phyloP scores from a whole-genome alignment of 1,140 invertebrate species.

The Chymomyza costata region DNA sequence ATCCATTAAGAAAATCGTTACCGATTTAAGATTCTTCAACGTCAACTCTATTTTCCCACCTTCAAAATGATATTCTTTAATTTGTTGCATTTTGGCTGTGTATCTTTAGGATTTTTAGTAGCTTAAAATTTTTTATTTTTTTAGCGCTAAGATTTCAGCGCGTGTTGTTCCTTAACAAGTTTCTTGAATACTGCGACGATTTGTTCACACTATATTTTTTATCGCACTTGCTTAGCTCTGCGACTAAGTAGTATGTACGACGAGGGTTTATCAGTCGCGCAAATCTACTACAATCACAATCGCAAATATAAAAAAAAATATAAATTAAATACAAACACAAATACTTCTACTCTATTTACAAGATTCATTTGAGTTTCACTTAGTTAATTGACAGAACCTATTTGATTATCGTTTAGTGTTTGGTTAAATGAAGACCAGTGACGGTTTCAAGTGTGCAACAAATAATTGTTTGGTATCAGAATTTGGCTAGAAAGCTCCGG shows the following conservation, averaged over 20 bases:
- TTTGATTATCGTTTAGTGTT: conserved; percentile 16
- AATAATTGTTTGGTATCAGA: too few species aligned
- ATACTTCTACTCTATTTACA: conserved; percentile 58
- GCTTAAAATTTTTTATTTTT: not conserved
- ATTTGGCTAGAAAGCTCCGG: too few species aligned
- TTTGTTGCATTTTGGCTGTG: conserved; percentile 46
- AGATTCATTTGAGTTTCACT: conserved; percentile 34
- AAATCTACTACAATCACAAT: conserved; percentile 35
- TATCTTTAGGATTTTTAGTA: conserved; percentile 1
- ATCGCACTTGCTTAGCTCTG: conserved; percentile 23
- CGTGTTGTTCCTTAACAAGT: conserved; percentile 27
- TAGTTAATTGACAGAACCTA: conserved; percentile 35
- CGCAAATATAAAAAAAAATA: conserved; percentile 34
- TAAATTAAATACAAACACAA: too few species aligned
- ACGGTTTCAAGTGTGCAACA: too few species aligned
- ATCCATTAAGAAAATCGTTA: not conserved
- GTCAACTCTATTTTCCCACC: too few species aligned
- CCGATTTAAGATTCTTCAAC: too few species aligned
- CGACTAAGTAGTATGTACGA: conserved; percentile 19
- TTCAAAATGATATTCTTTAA: conserved; percentile 67
- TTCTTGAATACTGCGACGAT: conserved; percentile 33
- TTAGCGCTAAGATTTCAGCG: not conserved
- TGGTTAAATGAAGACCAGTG: too few species aligned
- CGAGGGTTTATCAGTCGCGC: conserved; percentile 5
- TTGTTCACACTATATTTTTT: conserved; percentile 29